phyloP scores from a whole-genome alignment of 2,888 invertebrate species.

The Tinea trinotella region DNA sequence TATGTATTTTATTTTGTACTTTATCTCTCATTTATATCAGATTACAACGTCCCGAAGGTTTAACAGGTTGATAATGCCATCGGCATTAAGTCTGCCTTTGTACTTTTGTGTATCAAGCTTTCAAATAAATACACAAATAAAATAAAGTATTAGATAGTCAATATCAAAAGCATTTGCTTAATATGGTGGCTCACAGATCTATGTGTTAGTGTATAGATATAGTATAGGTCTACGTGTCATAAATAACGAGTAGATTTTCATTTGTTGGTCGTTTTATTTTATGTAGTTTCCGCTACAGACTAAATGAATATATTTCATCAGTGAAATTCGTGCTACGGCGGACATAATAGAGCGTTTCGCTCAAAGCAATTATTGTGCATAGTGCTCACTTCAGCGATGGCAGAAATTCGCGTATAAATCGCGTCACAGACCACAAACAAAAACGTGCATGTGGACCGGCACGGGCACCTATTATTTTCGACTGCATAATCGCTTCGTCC shows the following conservation, averaged over 20 bases:
- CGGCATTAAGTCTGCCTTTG: too few species aligned
- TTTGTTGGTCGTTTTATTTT: not conserved
- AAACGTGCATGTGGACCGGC: slow-evolving; percentile 71
- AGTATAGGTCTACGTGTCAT: too few species aligned
- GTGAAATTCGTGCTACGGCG: not conserved
- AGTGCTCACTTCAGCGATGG: slow-evolving; percentile 67
- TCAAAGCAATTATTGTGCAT: slow-evolving; percentile 69
- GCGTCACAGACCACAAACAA: slow-evolving; percentile 73
- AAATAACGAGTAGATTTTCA: not conserved
- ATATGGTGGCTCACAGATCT: too few species aligned
- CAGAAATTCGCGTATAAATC: slow-evolving; percentile 70
- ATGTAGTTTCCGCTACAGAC: not conserved
- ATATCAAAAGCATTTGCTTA: too few species aligned
- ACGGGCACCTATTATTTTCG: slow-evolving; percentile 62
- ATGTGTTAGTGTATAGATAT: too few species aligned
- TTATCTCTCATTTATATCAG: too few species aligned
- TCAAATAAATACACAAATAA: too few species aligned
- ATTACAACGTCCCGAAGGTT: too few species aligned
- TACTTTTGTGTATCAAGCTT: too few species aligned
- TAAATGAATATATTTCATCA: not conserved
- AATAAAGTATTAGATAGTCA: too few species aligned
- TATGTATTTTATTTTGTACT: too few species aligned
- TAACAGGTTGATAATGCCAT: too few species aligned
- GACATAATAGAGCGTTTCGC: slow-evolving; percentile 37
- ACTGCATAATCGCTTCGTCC: slow-evolving; percentile 73